A percentile compares a stretch with the other conserved stretches of the same genome.
These are phyloP conservation scores for Drosophila suzukii DNA, from an alignment of 1,140 invertebrate species.

Conservation along the genomic window DNA sequence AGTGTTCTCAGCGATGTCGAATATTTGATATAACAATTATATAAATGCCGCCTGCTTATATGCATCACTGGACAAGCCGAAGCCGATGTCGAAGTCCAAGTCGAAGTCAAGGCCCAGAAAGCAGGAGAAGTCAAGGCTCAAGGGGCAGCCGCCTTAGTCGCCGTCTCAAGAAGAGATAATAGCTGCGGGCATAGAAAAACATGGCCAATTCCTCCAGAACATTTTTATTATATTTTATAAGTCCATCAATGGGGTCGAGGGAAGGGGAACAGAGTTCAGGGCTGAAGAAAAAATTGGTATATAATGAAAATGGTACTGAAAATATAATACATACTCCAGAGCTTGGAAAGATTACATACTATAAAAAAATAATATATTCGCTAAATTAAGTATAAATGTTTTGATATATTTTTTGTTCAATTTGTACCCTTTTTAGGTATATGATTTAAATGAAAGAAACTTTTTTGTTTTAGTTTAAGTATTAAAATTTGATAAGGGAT, in stretches of 20 bases:
- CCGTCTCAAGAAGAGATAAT: conserved; percentile 48
- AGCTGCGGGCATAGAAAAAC: conserved; percentile 56
- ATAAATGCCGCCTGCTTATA: conserved; percentile 69
- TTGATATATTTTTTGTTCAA: too few species aligned
- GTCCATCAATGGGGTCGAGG: conserved; percentile 36
- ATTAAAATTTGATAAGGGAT: too few species aligned
- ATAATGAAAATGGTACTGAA: too few species aligned
- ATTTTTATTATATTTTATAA: conserved; percentile 63
- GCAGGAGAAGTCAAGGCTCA: conserved; percentile 35
- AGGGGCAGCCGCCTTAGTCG: conserved; percentile 23
- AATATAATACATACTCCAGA: not conserved
- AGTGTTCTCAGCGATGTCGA: conserved; percentile 57
- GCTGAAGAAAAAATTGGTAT: conserved; percentile 12
- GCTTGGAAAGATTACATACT: too few species aligned
- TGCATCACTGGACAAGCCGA: conserved; percentile 52
- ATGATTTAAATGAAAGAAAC: too few species aligned
- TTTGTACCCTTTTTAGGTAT: too few species aligned
- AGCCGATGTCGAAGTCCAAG: conserved; percentile 46
- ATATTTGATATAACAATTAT: conserved; percentile 81
- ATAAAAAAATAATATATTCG: too few species aligned
- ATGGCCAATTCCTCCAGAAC: conserved; percentile 51
- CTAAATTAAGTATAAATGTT: too few species aligned
- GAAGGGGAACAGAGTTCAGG: conserved; percentile 12
- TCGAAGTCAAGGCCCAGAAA: conserved; percentile 38
- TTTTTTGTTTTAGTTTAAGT: too few species aligned